Evolutionary conservation across 2,113 vertebrate species (phyloP).

Genomic region (Montifringilla adamsi): DNA sequence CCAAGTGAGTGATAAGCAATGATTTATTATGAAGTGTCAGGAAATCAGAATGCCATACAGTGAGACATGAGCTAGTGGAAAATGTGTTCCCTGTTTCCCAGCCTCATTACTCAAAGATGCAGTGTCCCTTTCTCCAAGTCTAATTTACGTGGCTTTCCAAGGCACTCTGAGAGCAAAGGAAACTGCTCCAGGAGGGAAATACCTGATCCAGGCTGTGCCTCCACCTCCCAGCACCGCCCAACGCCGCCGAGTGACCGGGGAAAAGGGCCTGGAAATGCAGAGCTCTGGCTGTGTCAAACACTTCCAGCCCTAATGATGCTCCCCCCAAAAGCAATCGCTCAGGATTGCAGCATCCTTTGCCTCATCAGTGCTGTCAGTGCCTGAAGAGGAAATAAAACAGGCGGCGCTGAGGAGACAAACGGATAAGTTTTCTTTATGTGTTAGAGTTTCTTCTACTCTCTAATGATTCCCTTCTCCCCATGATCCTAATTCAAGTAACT

Average conservation of each 20-base stretch:
- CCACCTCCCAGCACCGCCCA: background rate
- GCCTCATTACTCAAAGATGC: conserved; percentile 77
- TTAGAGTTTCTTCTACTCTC: conserved; percentile 38
- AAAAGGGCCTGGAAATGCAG: background rate
- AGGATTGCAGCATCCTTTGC: background rate
- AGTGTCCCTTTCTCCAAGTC: conserved; percentile 67
- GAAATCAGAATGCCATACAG: conserved; percentile 75
- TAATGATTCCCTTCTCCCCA: conserved; percentile 61
- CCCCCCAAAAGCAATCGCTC: background rate
- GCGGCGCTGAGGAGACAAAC: background rate
- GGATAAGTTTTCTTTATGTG: conserved; percentile 49
- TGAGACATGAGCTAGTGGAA: conserved; percentile 77
- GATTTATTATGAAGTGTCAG: conserved; percentile 79
- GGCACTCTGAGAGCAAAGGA: background rate
- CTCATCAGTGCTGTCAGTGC: background rate
- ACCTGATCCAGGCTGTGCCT: background rate
- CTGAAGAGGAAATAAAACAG: conserved; percentile 1
- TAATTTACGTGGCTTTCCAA: conserved; percentile 65
- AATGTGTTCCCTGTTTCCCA: conserved; percentile 76
- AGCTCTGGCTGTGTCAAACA: background rate
- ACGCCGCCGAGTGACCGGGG: fast-evolving
- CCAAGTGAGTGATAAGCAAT: conserved; percentile 79
- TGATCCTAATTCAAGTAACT: conserved; percentile 61
- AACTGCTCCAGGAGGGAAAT: background rate
- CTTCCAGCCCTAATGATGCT: background rate